These are phyloP conservation scores for Parnassius orleans DNA, from an alignment of 2,888 invertebrate species.

Conservation along the genomic window DNA sequence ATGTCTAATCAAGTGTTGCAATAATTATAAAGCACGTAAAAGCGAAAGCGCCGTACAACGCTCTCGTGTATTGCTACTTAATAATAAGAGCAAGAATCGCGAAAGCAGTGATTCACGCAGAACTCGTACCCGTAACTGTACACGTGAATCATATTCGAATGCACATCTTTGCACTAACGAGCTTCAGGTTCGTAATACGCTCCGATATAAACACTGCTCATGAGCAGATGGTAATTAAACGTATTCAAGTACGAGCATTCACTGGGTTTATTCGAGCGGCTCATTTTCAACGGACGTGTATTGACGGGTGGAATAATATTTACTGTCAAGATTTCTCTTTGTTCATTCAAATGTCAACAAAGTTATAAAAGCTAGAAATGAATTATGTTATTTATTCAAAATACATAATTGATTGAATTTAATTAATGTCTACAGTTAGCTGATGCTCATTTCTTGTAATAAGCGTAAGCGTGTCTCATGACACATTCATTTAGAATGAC, in stretches of 20 bases:
- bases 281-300: conserved; percentile 16
- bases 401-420: background rate
- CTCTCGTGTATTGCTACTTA: conserved; percentile 29
- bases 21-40: conserved; percentile 29
- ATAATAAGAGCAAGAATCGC: conserved; percentile 44
- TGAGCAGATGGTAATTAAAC: conserved; percentile 26
- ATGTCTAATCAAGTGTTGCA: conserved; percentile 10
- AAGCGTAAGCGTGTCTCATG: too few species aligned
- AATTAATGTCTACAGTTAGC: background rate
- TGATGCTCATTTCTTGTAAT: too few species aligned
- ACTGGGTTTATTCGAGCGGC: conserved; percentile 23
- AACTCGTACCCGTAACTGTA: conserved; percentile 39
- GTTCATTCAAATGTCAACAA: conserved; percentile 24
- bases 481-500: conserved; percentile 9
- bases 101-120: conserved; percentile 69
- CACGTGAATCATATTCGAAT: conserved; percentile 37
- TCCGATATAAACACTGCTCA: conserved; percentile 29
- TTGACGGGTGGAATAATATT: conserved; percentile 20
- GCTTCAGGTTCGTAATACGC: conserved; percentile 9
- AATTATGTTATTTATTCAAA: conserved; percentile 14
- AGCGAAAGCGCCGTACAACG: conserved; percentile 36
- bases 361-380: conserved; percentile 22
- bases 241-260: conserved; percentile 25
- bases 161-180: conserved; percentile 35
- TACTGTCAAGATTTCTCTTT: conserved; percentile 20